phyloP scores from a whole-genome alignment of 2,797 vertebrate genomes.

The Falco berigora region DNA sequence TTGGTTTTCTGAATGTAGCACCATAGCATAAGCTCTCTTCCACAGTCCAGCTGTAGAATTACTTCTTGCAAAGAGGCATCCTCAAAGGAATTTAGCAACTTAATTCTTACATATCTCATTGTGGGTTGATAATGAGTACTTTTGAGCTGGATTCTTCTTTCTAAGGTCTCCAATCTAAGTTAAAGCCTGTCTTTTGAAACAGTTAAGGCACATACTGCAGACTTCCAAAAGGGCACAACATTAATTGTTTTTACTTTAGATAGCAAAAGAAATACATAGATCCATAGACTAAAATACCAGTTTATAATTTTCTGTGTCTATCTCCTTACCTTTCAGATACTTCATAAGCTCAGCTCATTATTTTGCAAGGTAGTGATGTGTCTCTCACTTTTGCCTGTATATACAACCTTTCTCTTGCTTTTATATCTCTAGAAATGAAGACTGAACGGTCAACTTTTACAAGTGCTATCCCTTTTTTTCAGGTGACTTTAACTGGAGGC shows the following conservation, averaged over 20 bases:
- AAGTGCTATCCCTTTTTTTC: neutral
- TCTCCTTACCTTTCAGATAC: neutral
- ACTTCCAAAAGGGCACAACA: neutral
- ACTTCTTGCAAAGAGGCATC: neutral
- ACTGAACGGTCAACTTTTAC: neutral
- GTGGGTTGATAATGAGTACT: neutral
- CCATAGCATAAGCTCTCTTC: neutral
- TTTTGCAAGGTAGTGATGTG: neutral
- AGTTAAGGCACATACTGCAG: neutral
- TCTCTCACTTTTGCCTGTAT: neutral
- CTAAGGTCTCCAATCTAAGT: neutral
- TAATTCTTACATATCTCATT: neutral
- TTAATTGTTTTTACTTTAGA: neutral
- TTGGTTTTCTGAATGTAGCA: neutral
- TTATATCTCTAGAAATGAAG: neutral
- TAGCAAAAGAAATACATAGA: neutral
- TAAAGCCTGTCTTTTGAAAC: neutral
- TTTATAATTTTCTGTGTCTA: neutral
- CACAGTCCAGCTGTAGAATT: neutral
- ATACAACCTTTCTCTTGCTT: neutral
- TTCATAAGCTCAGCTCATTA: neutral
- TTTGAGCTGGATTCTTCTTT: neutral
- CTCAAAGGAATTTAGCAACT: neutral
- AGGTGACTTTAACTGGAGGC: neutral
- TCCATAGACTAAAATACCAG: neutral